Conservation (phyloP, 2,888 invertebrate species). For the Tenodera sinensis region DNA sequence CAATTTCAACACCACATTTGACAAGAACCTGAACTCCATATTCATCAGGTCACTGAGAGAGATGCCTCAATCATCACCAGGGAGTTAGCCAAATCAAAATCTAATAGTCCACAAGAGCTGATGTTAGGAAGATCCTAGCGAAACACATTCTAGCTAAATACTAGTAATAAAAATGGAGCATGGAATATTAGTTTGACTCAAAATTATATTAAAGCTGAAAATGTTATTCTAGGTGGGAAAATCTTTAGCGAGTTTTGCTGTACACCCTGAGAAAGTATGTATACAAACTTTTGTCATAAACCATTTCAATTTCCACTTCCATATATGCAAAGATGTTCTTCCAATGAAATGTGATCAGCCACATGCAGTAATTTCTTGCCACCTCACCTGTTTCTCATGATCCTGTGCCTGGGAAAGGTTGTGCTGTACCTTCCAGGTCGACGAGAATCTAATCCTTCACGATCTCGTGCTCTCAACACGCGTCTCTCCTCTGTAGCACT, state of each 20-base stretch:
- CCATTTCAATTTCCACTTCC: not conserved
- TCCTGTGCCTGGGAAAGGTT: constrained; percentile 27
- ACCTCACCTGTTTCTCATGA: constrained; percentile 16
- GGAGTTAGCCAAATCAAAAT: too few species aligned
- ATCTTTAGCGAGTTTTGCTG: not conserved
- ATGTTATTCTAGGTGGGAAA: not conserved
- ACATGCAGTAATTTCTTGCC: not conserved
- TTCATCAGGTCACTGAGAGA: too few species aligned
- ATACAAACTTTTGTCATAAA: not conserved
- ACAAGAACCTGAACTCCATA: too few species aligned
- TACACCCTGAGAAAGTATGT: not conserved
- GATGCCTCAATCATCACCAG: too few species aligned
- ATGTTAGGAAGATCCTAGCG: too few species aligned
- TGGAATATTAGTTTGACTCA: too few species aligned
- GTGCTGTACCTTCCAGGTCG: constrained; percentile 36
- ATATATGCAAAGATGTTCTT: not conserved
- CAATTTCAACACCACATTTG: too few species aligned
- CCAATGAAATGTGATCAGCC: not conserved
- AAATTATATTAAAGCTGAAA: too few species aligned
- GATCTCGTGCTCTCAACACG: constrained; percentile 29
- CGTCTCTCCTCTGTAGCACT: constrained; percentile 22
- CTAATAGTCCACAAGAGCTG: too few species aligned
- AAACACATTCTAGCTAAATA: too few species aligned
- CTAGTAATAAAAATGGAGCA: too few species aligned
- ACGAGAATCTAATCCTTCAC: constrained; percentile 33